Evolutionary conservation across 2,888 invertebrate species (phyloP).

Genomic region (Philereme vetulata): DNA sequence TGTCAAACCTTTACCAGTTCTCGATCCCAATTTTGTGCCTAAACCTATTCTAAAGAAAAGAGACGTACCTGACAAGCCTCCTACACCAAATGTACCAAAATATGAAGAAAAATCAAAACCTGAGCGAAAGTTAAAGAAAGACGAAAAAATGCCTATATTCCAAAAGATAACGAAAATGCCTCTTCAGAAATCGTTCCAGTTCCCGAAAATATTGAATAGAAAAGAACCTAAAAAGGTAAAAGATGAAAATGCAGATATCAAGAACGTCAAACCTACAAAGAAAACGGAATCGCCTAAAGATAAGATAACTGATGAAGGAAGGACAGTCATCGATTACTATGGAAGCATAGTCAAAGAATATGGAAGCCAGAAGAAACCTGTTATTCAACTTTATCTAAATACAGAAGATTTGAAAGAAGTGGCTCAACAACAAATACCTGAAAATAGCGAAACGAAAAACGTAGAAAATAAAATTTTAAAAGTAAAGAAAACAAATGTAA

Average conservation of each 20-base stretch:
- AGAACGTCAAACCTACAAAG: slow-evolving; percentile 43
- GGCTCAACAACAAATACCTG: slow-evolving; percentile 76
- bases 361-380: slow-evolving; percentile 78
- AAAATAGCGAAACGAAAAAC: slow-evolving; percentile 46
- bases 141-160: slow-evolving; percentile 67
- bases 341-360: slow-evolving; percentile 90
- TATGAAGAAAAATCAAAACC: slow-evolving; percentile 47
- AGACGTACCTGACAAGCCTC: slow-evolving; percentile 56
- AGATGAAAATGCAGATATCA: slow-evolving; percentile 39
- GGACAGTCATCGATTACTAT: slow-evolving; percentile 90
- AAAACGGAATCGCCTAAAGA: slow-evolving; percentile 57
- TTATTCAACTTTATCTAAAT: slow-evolving; percentile 83
- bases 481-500: slow-evolving; percentile 45
- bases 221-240: slow-evolving; percentile 60
- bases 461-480: slow-evolving; percentile 49
- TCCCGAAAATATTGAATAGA: slow-evolving; percentile 67
- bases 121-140: slow-evolving; percentile 58
- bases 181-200: slow-evolving; percentile 64
- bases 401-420: slow-evolving; percentile 85
- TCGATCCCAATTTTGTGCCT: slow-evolving; percentile 88
- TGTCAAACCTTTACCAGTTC: slow-evolving; percentile 85
- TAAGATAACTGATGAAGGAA: slow-evolving; percentile 85
- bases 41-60: slow-evolving; percentile 91
- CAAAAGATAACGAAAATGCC: slow-evolving; percentile 76
- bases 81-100: slow-evolving; percentile 38